A percentile compares a stretch with the other conserved stretches of the same genome.
These are phyloP conservation scores for Conus betulinus DNA, from an alignment of 1,140 invertebrate species.

Conservation along the genomic window DNA sequence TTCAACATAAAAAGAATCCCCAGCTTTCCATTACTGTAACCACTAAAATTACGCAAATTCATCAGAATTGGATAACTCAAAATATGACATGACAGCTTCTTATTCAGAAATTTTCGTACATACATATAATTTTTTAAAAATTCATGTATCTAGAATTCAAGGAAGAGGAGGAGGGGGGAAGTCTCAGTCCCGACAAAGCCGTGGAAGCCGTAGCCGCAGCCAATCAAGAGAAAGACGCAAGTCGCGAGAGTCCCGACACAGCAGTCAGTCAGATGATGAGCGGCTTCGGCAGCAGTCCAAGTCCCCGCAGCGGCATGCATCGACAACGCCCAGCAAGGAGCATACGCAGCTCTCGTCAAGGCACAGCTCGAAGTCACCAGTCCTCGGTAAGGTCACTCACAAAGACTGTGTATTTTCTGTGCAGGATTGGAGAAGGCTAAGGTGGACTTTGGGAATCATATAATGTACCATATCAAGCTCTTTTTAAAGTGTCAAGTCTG, in stretches of 20 bases:
- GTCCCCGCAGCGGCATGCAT: background rate
- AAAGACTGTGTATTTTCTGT: background rate
- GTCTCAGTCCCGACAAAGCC: background rate
- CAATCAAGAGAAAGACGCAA: slow-evolving; percentile 18
- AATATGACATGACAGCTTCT: too few species aligned
- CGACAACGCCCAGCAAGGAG: background rate
- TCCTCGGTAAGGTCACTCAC: background rate
- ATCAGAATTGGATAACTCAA: too few species aligned
- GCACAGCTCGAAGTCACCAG: background rate
- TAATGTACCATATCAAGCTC: too few species aligned
- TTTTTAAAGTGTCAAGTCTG: background rate
- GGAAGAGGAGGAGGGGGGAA: background rate
- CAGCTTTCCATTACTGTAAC: too few species aligned
- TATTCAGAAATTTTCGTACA: too few species aligned
- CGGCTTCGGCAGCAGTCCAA: background rate
- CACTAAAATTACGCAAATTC: too few species aligned
- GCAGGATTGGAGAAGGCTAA: background rate
- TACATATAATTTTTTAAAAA: too few species aligned
- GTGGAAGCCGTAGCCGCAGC: slow-evolving; percentile 29
- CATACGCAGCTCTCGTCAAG: background rate
- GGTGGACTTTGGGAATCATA: too few species aligned
- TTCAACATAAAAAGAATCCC: too few species aligned
- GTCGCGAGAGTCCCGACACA: background rate
- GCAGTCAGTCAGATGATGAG: background rate
- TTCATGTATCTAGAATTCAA: too few species aligned